Evolutionary conservation across 2,113 vertebrate genomes (phyloP).

Genomic region (Riparia riparia): DNA sequence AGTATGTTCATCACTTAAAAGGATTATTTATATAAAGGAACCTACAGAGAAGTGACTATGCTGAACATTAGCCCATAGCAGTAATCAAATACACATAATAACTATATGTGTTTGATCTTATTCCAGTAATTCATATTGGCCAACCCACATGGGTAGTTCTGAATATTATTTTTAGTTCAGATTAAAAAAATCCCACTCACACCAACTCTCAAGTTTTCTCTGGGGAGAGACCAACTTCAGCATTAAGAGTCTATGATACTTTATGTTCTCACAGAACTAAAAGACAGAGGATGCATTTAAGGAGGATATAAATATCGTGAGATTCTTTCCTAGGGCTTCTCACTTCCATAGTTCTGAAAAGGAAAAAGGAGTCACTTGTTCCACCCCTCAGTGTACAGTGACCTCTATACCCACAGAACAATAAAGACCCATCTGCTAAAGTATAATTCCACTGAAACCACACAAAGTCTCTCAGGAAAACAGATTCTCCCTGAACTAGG

Average conservation of each 20-base stretch:
- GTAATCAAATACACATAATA: background rate
- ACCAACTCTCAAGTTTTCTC: background rate
- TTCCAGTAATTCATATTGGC: background rate
- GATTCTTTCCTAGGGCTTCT: background rate
- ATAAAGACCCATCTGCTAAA: background rate
- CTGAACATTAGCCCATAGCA: background rate
- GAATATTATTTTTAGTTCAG: slow-evolving; percentile 17
- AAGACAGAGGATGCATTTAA: background rate
- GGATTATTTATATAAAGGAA: background rate
- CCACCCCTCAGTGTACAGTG: background rate
- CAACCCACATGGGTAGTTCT: background rate
- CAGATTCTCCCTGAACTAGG: background rate
- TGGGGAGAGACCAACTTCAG: background rate
- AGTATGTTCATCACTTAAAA: background rate
- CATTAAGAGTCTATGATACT: background rate
- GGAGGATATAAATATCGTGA: background rate
- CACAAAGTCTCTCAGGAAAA: background rate
- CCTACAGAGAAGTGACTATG: background rate
- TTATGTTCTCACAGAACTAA: background rate
- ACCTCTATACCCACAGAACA: background rate
- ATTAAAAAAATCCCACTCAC: background rate
- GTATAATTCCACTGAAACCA: background rate
- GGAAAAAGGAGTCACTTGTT: background rate
- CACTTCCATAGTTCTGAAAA: background rate
- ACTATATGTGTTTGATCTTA: background rate